Percentiles rank a stretch among this genome's conserved stretches.
Evolutionary conservation across 2,113 vertebrate species (phyloP).

Genomic region (Fregetta grallaria): DNA sequence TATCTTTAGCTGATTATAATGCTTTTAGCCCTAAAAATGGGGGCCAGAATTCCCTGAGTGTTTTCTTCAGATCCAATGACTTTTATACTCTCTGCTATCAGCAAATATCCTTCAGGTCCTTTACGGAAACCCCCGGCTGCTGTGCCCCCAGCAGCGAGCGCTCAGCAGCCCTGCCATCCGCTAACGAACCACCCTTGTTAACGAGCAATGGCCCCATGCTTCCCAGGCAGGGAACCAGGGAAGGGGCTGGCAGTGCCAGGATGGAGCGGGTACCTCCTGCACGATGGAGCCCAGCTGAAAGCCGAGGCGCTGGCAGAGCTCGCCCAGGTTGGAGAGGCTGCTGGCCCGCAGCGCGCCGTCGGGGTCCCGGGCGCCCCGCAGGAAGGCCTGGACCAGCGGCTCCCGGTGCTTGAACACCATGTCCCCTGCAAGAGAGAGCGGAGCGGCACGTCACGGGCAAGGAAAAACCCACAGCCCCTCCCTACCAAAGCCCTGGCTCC

Average conservation of each 20-base stretch:
- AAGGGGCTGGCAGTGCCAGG: neutral
- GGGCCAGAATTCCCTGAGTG: neutral
- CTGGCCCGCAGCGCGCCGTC: conserved; percentile 84
- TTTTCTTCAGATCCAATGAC: neutral
- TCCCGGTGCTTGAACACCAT: conserved; percentile 83
- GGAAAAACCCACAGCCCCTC: neutral
- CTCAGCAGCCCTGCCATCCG: neutral
- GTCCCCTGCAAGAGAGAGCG: conserved; percentile 77
- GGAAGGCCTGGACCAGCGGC: conserved; percentile 82
- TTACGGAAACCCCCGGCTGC: neutral
- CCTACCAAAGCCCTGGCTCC: neutral
- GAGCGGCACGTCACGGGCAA: neutral
- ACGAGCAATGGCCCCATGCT: rapidly evolving
- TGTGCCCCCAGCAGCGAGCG: neutral
- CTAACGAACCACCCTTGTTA: neutral
- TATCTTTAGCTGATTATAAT: neutral
- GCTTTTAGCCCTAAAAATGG: neutral
- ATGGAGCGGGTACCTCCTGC: conserved; percentile 82
- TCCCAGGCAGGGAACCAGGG: neutral
- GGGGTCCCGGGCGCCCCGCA: conserved; percentile 79
- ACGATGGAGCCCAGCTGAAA: conserved; percentile 85
- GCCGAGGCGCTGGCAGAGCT: conserved; percentile 86
- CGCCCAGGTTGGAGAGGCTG: conserved; percentile 93
- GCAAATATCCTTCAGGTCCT: neutral
- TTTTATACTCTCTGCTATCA: neutral